phyloP scores from a whole-genome alignment of 2,888 invertebrate genomes.

The Cheilosia variabilis region DNA sequence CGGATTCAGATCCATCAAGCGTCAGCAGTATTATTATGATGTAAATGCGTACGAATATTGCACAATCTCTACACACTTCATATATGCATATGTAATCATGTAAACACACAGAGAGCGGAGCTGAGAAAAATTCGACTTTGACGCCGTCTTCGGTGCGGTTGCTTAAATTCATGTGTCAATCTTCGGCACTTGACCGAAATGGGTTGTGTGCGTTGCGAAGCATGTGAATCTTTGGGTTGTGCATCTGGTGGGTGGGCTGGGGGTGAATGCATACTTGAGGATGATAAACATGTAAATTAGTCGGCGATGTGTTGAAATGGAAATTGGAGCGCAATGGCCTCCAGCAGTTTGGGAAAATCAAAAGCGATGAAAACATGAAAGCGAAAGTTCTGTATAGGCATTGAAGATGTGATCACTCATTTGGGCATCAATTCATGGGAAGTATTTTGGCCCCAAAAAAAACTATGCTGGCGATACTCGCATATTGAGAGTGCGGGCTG shows the following conservation, averaged over 20 bases:
- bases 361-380: constrained; percentile 49
- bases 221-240: constrained; percentile 12
- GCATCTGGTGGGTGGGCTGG: constrained; percentile 37
- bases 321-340: constrained; percentile 44
- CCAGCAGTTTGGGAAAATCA: constrained; percentile 22
- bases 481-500: neutral
- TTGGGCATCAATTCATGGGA: constrained; percentile 44
- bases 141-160: constrained; percentile 45
- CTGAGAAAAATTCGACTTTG: constrained; percentile 27
- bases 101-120: constrained; percentile 5
- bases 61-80: constrained; percentile 43
- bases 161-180: constrained; percentile 63
- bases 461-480: neutral
- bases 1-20: constrained; percentile 29
- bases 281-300: constrained; percentile 53
- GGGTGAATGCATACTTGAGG: constrained; percentile 6
- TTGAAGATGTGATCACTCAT: constrained; percentile 48
- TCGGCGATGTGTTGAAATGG: constrained; percentile 33
- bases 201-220: neutral
- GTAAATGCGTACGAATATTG: constrained; percentile 54
- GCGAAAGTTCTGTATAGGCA: neutral
- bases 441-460: neutral
- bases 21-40: constrained; percentile 46
- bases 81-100: neutral
- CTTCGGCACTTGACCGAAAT: constrained; percentile 60